These are phyloP conservation scores for Eremobia ochroleuca DNA, from an alignment of 2,888 invertebrate genomes.

Conservation along the genomic window DNA sequence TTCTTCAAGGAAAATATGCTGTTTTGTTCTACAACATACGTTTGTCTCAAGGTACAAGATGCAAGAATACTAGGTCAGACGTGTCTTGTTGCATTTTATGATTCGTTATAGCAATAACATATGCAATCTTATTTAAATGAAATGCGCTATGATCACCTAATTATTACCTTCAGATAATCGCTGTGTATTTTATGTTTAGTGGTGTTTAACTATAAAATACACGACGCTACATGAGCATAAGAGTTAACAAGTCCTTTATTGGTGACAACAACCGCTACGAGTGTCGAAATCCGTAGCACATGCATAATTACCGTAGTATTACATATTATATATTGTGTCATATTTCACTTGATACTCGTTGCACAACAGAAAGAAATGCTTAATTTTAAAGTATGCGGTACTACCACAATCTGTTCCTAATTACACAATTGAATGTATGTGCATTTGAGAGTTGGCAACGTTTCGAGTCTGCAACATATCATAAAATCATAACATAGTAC, in stretches of 20 bases:
- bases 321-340: conserved; percentile 23
- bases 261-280: conserved; percentile 35
- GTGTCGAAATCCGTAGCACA: conserved; percentile 39
- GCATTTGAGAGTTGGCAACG: conserved; percentile 72
- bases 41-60: conserved; percentile 58
- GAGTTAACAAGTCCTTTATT: conserved; percentile 37
- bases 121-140: conserved; percentile 39
- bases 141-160: conserved; percentile 33
- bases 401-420: conserved; percentile 57
- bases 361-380: conserved; percentile 62
- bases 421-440: conserved; percentile 64
- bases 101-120: conserved; percentile 16
- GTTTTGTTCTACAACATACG: conserved; percentile 48
- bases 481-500: conserved; percentile 59
- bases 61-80: conserved; percentile 57
- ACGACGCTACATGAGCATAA: conserved; percentile 17
- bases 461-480: conserved; percentile 61
- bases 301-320: conserved; percentile 31
- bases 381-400: conserved; percentile 66
- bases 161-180: conserved; percentile 47
- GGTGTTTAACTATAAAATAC: conserved; percentile 20
- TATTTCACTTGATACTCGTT: conserved; percentile 37
- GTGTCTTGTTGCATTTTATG: conserved; percentile 38
- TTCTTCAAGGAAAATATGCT: conserved; percentile 56
- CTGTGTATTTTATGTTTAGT: conserved; percentile 41